Percentiles rank a stretch among this genome's conserved stretches.
These are phyloP conservation scores for Istiophorus platypterus DNA, from an alignment of 2,113 vertebrate species.

Conservation along the genomic window DNA sequence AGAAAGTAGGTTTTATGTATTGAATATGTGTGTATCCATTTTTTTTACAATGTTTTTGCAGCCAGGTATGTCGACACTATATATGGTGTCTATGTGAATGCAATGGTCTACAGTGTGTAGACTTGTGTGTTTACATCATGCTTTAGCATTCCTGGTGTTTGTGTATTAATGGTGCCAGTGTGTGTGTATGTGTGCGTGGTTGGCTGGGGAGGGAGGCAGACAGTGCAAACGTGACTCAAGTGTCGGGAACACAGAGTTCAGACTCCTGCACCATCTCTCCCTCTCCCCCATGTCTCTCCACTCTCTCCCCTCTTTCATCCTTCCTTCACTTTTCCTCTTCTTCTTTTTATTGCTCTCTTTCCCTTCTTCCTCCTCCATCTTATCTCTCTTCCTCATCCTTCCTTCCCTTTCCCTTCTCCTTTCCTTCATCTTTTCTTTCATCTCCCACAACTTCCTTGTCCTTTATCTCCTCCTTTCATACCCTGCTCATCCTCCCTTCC, in stretches of 20 bases:
- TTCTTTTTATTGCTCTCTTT: slow-evolving; percentile 13
- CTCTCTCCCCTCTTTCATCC: slow-evolving; percentile 10
- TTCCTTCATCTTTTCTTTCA: background rate
- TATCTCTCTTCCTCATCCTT: background rate
- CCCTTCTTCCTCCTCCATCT: background rate
- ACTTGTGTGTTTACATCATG: slow-evolving; percentile 16
- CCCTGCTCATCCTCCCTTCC: background rate
- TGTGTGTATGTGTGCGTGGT: slow-evolving; percentile 20
- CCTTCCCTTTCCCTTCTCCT: background rate
- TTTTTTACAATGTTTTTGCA: background rate
- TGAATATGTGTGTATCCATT: background rate
- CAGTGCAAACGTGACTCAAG: slow-evolving; percentile 74
- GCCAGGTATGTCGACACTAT: slow-evolving; percentile 1
- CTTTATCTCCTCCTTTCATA: background rate
- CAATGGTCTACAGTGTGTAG: slow-evolving; percentile 11
- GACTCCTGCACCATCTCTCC: slow-evolving; percentile 65
- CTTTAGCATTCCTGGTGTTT: slow-evolving; percentile 5
- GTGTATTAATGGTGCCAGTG: slow-evolving; percentile 20
- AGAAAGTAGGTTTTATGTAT: slow-evolving; percentile 5
- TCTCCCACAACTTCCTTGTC: slow-evolving; percentile 1
- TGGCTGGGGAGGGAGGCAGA: slow-evolving; percentile 61
- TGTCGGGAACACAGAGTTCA: slow-evolving; percentile 75
- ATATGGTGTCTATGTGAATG: background rate
- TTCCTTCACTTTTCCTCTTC: background rate
- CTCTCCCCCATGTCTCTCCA: slow-evolving; percentile 24